phyloP scores from a whole-genome alignment of 2,888 invertebrate species.

The Odontomyia ornata region DNA sequence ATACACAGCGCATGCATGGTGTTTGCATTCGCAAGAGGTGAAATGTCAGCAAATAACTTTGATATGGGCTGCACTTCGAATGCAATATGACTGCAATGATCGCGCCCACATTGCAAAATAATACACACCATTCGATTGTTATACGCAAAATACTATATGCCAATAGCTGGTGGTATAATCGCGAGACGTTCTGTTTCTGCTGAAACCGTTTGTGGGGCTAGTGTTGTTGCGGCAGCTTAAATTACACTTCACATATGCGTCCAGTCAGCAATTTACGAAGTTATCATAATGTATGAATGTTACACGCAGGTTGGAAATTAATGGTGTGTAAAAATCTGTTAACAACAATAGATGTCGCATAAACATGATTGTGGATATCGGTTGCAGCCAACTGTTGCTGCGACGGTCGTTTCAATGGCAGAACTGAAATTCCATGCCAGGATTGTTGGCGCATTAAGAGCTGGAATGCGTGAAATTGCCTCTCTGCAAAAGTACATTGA shows the following conservation, averaged over 20 bases:
- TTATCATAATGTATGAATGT: background rate
- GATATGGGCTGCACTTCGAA: slow-evolving; percentile 23
- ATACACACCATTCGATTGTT: background rate
- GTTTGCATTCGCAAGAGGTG: slow-evolving; percentile 36
- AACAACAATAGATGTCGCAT: slow-evolving; percentile 16
- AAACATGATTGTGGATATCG: background rate
- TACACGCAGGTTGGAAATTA: slow-evolving; percentile 15
- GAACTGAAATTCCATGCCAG: background rate
- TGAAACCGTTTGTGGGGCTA: background rate
- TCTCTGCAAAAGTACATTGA: background rate
- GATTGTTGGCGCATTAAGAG: background rate
- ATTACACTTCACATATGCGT: background rate
- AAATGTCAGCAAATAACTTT: slow-evolving; percentile 47
- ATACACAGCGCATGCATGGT: background rate
- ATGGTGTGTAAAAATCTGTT: slow-evolving; percentile 27
- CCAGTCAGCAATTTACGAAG: background rate
- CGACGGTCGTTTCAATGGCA: background rate
- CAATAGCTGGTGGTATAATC: background rate
- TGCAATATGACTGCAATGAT: slow-evolving; percentile 20
- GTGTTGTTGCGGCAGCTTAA: background rate
- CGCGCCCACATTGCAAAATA: slow-evolving; percentile 30
- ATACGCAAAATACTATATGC: background rate
- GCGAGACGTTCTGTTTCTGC: background rate
- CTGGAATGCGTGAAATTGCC: background rate
- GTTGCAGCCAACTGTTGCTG: slow-evolving; percentile 8